Conservation (phyloP, 2,113 vertebrate species). For the Megaptera novaeangliae region DNA sequence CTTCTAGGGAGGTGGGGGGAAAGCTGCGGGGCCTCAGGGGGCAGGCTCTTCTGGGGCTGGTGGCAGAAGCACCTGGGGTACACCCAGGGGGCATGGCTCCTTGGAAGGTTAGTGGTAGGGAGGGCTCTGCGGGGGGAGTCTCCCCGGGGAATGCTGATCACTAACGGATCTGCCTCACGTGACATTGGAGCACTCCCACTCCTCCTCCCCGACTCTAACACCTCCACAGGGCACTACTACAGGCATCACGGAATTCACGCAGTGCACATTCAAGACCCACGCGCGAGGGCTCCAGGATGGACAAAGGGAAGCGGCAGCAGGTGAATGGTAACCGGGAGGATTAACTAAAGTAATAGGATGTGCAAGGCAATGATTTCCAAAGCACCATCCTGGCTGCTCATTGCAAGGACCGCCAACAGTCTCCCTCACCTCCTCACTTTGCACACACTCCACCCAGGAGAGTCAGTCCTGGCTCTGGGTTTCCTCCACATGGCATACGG, state of each 20-base stretch:
- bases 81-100: background rate
- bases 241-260: background rate
- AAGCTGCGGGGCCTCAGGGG: background rate
- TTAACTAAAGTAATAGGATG: background rate
- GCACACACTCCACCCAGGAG: background rate
- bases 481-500: rapidly evolving
- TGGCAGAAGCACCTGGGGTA: background rate
- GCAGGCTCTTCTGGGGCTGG: background rate
- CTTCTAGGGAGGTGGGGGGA: background rate
- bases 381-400: background rate
- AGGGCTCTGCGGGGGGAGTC: background rate
- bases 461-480: background rate
- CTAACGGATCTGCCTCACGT: background rate
- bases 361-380: background rate
- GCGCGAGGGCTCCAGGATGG: background rate
- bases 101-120: background rate
- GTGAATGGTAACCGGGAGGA: background rate
- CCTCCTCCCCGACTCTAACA: rapidly evolving
- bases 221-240: rapidly evolving
- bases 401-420: too few species aligned
- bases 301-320: background rate
- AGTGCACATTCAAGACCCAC: background rate
- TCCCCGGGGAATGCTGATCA: rapidly evolving
- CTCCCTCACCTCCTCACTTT: background rate
- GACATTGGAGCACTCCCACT: too few species aligned